Conservation (phyloP, 2,888 invertebrate species). For the Temnothorax ravouxi region DNA sequence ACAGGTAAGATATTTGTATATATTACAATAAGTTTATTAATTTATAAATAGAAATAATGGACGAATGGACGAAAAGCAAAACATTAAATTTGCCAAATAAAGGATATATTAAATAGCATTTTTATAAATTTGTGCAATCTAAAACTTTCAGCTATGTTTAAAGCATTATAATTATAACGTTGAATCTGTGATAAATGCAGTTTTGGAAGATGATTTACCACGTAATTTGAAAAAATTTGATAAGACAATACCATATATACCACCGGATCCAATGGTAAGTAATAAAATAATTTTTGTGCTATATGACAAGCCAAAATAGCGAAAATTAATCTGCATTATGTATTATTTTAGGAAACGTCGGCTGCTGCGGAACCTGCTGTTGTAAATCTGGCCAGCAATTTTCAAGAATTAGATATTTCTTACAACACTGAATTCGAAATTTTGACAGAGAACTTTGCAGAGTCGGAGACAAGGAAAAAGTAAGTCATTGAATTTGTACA, state of each 20-base stretch:
- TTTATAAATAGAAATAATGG: conserved; percentile 3
- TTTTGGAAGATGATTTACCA: conserved; percentile 92
- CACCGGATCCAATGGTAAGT: conserved; percentile 88
- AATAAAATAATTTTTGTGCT: conserved; percentile 28
- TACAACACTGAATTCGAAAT: conserved; percentile 93
- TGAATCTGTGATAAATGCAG: conserved; percentile 93
- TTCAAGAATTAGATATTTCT: conserved; percentile 90
- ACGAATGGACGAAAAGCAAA: neutral
- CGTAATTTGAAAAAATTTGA: conserved; percentile 86
- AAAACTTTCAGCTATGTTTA: conserved; percentile 91
- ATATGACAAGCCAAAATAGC: neutral
- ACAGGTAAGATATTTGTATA: conserved; percentile 83
- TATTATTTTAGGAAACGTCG: conserved; percentile 71
- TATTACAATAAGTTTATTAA: conserved; percentile 13
- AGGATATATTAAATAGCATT: neutral
- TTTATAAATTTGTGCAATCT: conserved; percentile 1
- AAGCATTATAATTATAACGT: conserved; percentile 92
- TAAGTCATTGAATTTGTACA: conserved; percentile 63
- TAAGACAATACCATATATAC: conserved; percentile 88
- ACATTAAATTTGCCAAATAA: neutral
- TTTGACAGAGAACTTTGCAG: conserved; percentile 89
- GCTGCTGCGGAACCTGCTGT: conserved; percentile 66
- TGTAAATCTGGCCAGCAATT: conserved; percentile 53
- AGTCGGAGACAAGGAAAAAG: conserved; percentile 87
- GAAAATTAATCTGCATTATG: conserved; percentile 20